phyloP scores from a whole-genome alignment of 2,888 invertebrate species.

The Clusia tigrina region DNA sequence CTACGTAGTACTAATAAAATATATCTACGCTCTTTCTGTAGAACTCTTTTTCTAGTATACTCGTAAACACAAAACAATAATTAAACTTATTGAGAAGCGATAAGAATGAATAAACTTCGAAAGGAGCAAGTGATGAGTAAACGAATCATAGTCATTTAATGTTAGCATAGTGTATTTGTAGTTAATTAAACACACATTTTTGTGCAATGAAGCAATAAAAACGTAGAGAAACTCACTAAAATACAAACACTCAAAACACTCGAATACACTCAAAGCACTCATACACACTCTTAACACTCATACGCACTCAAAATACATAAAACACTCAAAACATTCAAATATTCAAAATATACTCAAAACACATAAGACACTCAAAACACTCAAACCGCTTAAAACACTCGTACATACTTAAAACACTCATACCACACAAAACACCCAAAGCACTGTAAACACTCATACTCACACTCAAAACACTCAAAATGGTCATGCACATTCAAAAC shows the following conservation, averaged over 20 bases:
- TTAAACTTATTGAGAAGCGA: not conserved
- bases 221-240: too few relatives aligned
- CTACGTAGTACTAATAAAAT: too few relatives aligned
- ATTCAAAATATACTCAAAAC: not conserved
- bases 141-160: slow-evolving; percentile 4
- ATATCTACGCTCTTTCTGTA: not conserved
- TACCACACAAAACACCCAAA: not conserved
- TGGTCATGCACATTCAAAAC: not conserved
- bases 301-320: slow-evolving; percentile 20
- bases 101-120: not conserved
- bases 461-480: not conserved
- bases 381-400: not conserved
- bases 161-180: not conserved
- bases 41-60: not conserved
- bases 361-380: not conserved
- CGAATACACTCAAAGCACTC: not conserved
- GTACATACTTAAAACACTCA: not conserved
- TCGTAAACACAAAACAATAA: not conserved
- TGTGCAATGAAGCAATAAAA: too few relatives aligned
- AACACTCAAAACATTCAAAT: slow-evolving; percentile 1
- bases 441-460: not conserved
- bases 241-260: too few relatives aligned
- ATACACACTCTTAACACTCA: slow-evolving; percentile 11
- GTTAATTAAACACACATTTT: not conserved
- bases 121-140: not conserved